Base-by-base conservation (phyloP, 2,888 invertebrate species). In the Tricholauxania praeusta region DNA sequence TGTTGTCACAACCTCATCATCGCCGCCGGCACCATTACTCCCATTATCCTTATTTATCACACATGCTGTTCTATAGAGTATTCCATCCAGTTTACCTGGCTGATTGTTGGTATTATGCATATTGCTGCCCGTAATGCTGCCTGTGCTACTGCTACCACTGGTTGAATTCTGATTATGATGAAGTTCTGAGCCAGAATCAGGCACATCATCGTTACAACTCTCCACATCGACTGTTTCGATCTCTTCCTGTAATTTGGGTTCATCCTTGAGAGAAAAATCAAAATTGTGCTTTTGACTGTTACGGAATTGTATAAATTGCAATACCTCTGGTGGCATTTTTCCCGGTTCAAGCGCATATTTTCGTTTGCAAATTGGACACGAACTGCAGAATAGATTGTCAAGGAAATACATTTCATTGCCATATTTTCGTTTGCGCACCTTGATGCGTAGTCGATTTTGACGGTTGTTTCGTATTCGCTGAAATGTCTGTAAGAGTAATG, bases 181-280 rank as follows among this genome's bases (percentile, higher is more conserved):
- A 57, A 84, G 74, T 71, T 87, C 87, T 2, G 87, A 87, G 10
- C 86, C 86, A 10, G 87, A 87, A 77, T 87, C 87, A 71, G 87
- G 87, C 60, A 87, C 83, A 74, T 87, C 87, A 73, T 87, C 87
- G 64, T 85, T 86, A 77, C 87, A 87, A 73, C 91, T 91, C 82
- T 91, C 92, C 19, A 91, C 92, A 79, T 92, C 92, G 10, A 92
- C 92, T 0, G 91, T 91, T 86, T 92, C 92, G 78, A 92, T 92
- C 84, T 92, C 92, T 19, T 91, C 91, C 73, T 85, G 86, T 67
- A 83, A 75, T 57, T 84, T 82, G 71, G 74, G 72, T 55, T 83
- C 84, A 66, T 84, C 85, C 83, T 83, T 71, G 12, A 48, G 28
- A 22, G 32, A 32, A 15, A 19, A 47, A n/a, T 14, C 10, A 19